Conservation (phyloP, 2,113 vertebrate species). For the Dicaeum eximium region DNA sequence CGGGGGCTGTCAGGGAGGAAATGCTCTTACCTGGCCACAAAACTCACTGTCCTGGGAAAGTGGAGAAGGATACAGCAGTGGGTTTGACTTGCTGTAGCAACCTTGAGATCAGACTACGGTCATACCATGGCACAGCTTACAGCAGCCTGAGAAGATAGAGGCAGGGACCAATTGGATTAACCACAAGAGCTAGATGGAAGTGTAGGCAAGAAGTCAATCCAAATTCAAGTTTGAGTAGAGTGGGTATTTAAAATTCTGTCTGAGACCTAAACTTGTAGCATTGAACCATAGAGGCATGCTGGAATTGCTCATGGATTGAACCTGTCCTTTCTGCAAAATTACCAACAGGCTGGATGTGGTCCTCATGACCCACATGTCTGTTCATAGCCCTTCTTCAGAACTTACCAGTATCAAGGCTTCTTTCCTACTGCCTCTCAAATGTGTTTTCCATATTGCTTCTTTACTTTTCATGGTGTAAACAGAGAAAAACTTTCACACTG, state of each 20-base stretch:
- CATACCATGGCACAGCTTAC: fast-evolving
- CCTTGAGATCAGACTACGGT: not conserved
- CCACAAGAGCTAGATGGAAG: not conserved
- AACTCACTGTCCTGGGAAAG: not conserved
- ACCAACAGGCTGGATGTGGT: not conserved
- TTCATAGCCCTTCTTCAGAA: not conserved
- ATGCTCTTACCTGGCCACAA: not conserved
- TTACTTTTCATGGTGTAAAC: not conserved
- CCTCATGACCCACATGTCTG: not conserved
- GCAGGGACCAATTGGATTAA: not conserved
- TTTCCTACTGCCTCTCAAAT: not conserved
- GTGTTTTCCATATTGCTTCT: not conserved
- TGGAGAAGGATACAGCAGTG: not conserved
- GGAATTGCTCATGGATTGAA: not conserved
- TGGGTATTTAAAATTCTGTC: not conserved
- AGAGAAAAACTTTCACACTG: not conserved
- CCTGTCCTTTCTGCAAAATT: not conserved
- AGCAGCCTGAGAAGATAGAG: not conserved
- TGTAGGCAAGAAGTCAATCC: not conserved
- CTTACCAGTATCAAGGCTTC: fast-evolving
- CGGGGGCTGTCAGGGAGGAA: not conserved
- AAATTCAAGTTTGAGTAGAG: not conserved
- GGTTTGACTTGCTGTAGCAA: not conserved
- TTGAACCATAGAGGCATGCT: not conserved
- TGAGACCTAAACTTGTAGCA: not conserved